phyloP scores from a whole-genome alignment of 2,113 vertebrate species.

The Pungitius pungitius region DNA sequence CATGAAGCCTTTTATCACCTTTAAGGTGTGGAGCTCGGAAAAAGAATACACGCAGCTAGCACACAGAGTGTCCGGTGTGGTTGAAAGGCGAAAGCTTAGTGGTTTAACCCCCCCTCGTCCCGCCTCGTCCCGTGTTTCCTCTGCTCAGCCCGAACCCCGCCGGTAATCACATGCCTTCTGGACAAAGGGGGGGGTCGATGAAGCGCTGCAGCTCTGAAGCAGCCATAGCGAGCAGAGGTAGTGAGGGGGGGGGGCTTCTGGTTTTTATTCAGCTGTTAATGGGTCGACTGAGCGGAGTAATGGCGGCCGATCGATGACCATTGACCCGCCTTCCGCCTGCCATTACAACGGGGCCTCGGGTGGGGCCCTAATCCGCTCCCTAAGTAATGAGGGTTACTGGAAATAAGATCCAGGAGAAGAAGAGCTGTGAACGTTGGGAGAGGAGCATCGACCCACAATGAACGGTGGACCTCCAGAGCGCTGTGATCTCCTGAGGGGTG shows the following conservation, averaged over 20 bases:
- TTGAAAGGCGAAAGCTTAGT: conserved; percentile 46
- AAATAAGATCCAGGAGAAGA: conserved; percentile 35
- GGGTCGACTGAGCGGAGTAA: conserved; percentile 63
- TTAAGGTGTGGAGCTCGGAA: no score
- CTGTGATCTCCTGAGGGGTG: no score
- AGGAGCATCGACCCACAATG: conserved; percentile 11
- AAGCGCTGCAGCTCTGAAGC: conserved; percentile 42
- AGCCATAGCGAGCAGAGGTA: conserved; percentile 19
- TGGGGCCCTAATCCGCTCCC: conserved; percentile 31
- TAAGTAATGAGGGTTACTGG: conserved; percentile 42
- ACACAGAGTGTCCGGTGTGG: conserved; percentile 2
- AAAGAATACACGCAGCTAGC: no score
- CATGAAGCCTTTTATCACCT: no score
- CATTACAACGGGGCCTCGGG: conserved; percentile 46
- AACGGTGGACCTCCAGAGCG: no score
- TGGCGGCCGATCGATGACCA: conserved; percentile 62
- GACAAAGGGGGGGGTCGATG: conserved; percentile 25
- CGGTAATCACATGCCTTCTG: no score
- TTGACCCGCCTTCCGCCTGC: conserved; percentile 46
- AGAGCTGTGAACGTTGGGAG: conserved; percentile 7
- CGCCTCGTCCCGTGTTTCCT: conserved; percentile 2
- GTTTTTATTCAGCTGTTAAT: conserved; percentile 68
- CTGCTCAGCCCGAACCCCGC: not conserved
- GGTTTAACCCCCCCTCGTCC: conserved; percentile 27
- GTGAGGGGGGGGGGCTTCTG: conserved; percentile 25